A percentile compares a stretch with the other conserved stretches of the same genome.
These are phyloP conservation scores for Epicampocera succincta DNA, from an alignment of 2,888 invertebrate genomes.

Conservation along the genomic window DNA sequence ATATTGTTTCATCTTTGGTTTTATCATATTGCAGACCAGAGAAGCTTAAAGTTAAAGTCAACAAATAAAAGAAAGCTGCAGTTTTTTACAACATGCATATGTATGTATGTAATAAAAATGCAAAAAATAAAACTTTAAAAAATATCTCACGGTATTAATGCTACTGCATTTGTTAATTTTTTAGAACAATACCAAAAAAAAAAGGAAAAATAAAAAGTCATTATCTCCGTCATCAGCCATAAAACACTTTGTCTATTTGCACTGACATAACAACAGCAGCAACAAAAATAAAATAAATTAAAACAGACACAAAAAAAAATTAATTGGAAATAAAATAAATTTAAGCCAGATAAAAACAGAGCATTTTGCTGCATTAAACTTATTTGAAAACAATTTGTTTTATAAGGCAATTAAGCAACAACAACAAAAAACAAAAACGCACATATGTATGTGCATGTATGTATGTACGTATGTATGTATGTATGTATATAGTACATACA, in stretches of 20 bases:
- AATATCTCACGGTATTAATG: slow-evolving; percentile 53
- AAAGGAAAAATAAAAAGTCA: not conserved
- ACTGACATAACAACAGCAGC: slow-evolving; percentile 17
- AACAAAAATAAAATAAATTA: slow-evolving; percentile 34
- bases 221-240: slow-evolving; percentile 43
- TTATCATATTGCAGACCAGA: too few relatives aligned
- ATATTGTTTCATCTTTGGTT: too few relatives aligned
- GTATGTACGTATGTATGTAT: too few relatives aligned
- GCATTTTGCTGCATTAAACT: slow-evolving; percentile 35
- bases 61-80: not conserved
- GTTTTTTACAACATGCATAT: slow-evolving; percentile 10
- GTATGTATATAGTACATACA: too few relatives aligned
- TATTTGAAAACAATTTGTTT: slow-evolving; percentile 30
- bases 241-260: slow-evolving; percentile 40
- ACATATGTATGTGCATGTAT: too few relatives aligned
- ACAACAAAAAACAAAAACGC: too few relatives aligned
- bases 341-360: not conserved
- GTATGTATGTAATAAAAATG: slow-evolving; percentile 5
- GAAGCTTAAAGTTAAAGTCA: too few relatives aligned
- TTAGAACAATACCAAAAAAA: slow-evolving; percentile 2
- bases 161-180: slow-evolving; percentile 8
- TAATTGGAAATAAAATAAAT: slow-evolving; percentile 24
- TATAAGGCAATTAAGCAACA: slow-evolving; percentile 20
- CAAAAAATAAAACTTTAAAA: slow-evolving; percentile 6
- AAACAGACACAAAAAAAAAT: slow-evolving; percentile 43